phyloP scores from a whole-genome alignment of 2,888 invertebrate species.

The Heliothis peltigera region DNA sequence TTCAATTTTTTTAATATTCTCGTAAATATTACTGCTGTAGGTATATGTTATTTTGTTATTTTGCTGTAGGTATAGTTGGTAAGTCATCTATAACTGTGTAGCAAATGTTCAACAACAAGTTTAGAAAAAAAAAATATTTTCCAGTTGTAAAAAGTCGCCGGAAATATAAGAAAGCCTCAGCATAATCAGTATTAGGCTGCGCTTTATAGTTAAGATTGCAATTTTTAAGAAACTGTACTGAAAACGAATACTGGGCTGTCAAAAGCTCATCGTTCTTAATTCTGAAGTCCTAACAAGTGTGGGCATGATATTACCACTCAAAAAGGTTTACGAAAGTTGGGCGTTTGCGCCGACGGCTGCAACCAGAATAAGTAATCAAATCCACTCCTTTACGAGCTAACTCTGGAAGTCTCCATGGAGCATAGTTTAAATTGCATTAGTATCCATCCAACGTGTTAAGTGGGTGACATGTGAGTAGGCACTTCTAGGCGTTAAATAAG shows the following conservation, averaged over 20 bases:
- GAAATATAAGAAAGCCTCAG: too few relatives aligned
- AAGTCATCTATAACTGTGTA: too few relatives aligned
- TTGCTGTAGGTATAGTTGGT: too few relatives aligned
- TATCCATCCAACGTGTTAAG: slow-evolving; percentile 16
- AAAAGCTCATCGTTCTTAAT: slow-evolving; percentile 47
- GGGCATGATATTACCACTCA: slow-evolving; percentile 45
- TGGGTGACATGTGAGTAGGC: background rate
- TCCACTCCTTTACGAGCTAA: slow-evolving; percentile 17
- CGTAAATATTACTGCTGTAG: too few relatives aligned
- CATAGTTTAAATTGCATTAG: slow-evolving; percentile 34
- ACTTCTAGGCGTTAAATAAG: slow-evolving; percentile 15
- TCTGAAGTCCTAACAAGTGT: slow-evolving; percentile 23
- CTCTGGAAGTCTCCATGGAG: slow-evolving; percentile 15
- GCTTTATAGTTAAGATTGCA: too few relatives aligned
- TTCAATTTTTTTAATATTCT: too few relatives aligned
- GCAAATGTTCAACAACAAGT: too few relatives aligned
- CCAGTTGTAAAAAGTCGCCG: too few relatives aligned
- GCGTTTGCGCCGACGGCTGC: slow-evolving; percentile 39
- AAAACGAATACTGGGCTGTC: slow-evolving; percentile 19
- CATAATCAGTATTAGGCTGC: too few relatives aligned
- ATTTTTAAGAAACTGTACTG: background rate
- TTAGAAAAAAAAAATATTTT: too few relatives aligned
- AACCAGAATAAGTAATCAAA: slow-evolving; percentile 50
- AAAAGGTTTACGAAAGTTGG: slow-evolving; percentile 59
- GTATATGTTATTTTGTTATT: too few relatives aligned